These are phyloP conservation scores for Alitta virens DNA, from an alignment of 2,888 invertebrate genomes.

Conservation along the genomic window DNA sequence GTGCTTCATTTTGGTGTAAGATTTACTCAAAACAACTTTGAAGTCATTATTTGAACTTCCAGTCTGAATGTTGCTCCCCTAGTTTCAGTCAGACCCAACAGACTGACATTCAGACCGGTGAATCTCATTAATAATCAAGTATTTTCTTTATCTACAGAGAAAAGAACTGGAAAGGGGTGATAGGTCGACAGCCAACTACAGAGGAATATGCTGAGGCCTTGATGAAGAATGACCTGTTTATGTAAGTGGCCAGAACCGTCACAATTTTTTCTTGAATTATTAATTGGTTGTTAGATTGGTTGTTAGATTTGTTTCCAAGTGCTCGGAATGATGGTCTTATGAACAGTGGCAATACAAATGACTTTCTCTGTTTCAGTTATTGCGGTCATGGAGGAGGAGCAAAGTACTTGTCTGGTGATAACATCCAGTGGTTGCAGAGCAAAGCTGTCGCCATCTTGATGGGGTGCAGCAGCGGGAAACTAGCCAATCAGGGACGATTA, in stretches of 20 bases:
- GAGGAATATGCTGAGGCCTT: conserved; percentile 63
- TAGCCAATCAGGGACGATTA: conserved; percentile 60
- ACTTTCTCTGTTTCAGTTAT: conserved; percentile 61
- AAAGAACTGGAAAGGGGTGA: conserved; percentile 65
- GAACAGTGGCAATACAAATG: too few species aligned
- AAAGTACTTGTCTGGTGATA: conserved; percentile 64
- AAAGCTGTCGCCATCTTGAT: conserved; percentile 66
- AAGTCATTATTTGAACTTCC: background rate
- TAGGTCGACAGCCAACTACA: conserved; percentile 63
- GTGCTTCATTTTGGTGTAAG: too few species aligned
- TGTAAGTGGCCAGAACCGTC: conserved; percentile 63
- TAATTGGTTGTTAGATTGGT: too few species aligned
- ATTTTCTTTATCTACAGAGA: conserved; percentile 53
- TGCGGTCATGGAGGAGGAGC: conserved; percentile 77
- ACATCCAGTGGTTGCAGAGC: conserved; percentile 62
- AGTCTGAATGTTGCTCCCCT: too few species aligned
- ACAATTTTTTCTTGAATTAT: too few species aligned
- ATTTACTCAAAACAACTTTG: too few species aligned
- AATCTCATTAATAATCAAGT: too few species aligned
- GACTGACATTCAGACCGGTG: too few species aligned
- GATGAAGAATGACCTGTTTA: conserved; percentile 65
- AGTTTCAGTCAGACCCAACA: too few species aligned
- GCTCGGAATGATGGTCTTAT: too few species aligned
- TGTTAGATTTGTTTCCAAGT: too few species aligned
- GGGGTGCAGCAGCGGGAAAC: conserved; percentile 71